Conservation (phyloP, 2,888 invertebrate genomes). For the Acrobasis repandana region DNA sequence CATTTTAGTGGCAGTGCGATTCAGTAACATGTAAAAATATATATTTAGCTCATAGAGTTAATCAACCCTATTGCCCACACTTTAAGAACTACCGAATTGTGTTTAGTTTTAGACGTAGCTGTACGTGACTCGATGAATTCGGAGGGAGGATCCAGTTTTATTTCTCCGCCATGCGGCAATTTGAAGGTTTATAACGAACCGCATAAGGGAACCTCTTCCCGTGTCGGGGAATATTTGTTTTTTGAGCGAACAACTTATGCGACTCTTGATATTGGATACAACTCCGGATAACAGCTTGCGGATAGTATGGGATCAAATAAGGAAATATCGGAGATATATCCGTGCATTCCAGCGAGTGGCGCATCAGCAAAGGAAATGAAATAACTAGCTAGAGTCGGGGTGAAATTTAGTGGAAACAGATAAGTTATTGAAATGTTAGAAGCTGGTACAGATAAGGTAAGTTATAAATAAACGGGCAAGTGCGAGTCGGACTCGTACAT, state of each 20-base stretch:
- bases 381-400: background rate
- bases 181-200: constrained; percentile 60
- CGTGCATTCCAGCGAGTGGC: background rate
- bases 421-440: constrained; percentile 6
- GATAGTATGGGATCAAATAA: constrained; percentile 30
- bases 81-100: background rate
- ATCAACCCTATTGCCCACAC: constrained; percentile 4
- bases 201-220: constrained; percentile 46
- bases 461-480: no score
- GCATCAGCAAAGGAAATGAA: background rate
- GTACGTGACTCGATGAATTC: constrained; percentile 37
- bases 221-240: constrained; percentile 45
- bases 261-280: constrained; percentile 37
- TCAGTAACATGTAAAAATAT: background rate
- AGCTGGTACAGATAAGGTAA: background rate
- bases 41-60: background rate
- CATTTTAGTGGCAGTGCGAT: constrained; percentile 22
- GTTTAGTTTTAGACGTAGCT: constrained; percentile 15
- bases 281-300: constrained; percentile 26
- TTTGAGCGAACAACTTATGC: constrained; percentile 42
- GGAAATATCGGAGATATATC: constrained; percentile 11
- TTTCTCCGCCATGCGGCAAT: constrained; percentile 51
- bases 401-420: no score
- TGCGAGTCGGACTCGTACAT: no score
- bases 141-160: constrained; percentile 40